Evolutionary conservation across 2,113 vertebrate genomes (phyloP).

Genomic region (Malurus alboscapulatus): DNA sequence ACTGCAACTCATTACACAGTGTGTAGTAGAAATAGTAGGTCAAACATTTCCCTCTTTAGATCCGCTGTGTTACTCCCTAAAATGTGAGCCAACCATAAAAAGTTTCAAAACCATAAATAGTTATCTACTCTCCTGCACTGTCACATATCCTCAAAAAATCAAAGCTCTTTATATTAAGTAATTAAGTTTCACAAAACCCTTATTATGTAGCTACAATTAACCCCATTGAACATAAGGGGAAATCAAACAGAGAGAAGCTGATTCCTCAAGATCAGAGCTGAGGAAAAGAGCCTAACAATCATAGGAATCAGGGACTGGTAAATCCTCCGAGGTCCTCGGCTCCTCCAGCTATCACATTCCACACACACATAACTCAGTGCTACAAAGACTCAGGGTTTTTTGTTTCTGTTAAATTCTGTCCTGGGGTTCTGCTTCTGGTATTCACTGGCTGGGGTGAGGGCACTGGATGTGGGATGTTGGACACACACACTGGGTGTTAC

Average conservation of each 20-base stretch:
- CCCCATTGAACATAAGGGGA: neutral
- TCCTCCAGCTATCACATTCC: neutral
- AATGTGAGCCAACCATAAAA: neutral
- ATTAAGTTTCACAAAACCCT: neutral
- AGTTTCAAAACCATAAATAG: neutral
- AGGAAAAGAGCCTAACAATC: neutral
- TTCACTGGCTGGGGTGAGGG: neutral
- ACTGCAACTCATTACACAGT: neutral
- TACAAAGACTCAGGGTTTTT: neutral
- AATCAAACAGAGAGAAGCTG: neutral
- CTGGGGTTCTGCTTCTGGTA: neutral
- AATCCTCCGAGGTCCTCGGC: neutral
- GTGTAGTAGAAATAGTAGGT: neutral
- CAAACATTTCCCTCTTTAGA: neutral
- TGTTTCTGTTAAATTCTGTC: neutral
- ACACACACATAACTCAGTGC: neutral
- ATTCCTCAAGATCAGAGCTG: neutral
- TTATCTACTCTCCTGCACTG: neutral
- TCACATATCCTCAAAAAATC: neutral
- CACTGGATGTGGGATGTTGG: neutral
- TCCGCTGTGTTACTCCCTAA: neutral
- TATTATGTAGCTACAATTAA: constrained; percentile 3
- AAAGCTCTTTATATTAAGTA: neutral
- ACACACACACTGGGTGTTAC: neutral
- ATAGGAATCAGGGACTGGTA: neutral